Percentiles rank a stretch among this genome's conserved stretches.
phyloP scores from a whole-genome alignment of 2,797 vertebrate genomes.

The Mormyrops attenuatus region DNA sequence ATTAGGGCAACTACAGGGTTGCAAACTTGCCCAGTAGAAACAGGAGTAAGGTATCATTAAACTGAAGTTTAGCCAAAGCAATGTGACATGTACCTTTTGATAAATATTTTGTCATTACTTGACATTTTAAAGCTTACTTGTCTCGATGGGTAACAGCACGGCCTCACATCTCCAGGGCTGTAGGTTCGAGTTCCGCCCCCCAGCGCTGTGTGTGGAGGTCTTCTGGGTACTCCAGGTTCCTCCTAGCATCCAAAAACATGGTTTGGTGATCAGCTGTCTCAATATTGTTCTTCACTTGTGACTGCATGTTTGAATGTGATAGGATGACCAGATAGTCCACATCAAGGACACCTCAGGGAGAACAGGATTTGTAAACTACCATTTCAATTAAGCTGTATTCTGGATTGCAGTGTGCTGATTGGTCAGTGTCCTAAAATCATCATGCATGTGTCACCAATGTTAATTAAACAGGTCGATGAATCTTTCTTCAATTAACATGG shows the following conservation, averaged over 20 bases:
- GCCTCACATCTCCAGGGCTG: background rate
- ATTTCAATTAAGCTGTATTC: background rate
- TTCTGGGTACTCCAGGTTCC: background rate
- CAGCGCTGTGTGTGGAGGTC: background rate
- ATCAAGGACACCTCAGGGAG: background rate
- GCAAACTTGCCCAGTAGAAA: background rate
- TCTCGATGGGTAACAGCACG: background rate
- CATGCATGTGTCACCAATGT: background rate
- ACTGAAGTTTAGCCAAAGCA: background rate
- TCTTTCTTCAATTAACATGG: background rate
- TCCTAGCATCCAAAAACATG: background rate
- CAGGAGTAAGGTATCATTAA: background rate
- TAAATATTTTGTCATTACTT: background rate
- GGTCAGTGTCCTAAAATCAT: background rate
- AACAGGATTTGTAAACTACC: background rate
- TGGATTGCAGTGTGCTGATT: background rate
- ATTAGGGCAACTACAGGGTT: background rate
- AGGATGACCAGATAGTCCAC: background rate
- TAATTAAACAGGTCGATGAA: background rate
- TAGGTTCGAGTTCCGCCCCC: background rate
- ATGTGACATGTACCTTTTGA: background rate
- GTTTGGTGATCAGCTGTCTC: background rate
- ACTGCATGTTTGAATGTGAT: background rate
- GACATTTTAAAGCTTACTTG: background rate
- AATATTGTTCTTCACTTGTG: background rate